Percentiles rank a stretch among this genome's conserved stretches.
Conservation (phyloP, 2,888 invertebrate species). For the Lysandra coridon region DNA sequence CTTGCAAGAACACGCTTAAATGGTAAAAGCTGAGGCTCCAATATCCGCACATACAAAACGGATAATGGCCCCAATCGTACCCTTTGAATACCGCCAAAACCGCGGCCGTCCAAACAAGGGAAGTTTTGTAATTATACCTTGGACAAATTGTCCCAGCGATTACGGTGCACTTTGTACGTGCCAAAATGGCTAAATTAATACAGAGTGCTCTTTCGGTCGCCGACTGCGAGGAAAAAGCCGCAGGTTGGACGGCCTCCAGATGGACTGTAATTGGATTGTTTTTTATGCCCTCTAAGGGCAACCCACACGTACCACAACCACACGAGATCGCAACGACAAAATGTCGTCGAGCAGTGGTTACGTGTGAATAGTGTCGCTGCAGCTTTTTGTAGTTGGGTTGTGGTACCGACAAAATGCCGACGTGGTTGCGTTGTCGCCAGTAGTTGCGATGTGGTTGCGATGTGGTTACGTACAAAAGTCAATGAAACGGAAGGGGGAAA, state of each 20-base stretch:
- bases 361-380: too few species aligned
- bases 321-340: too few species aligned
- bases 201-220: conserved; percentile 57
- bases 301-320: too few species aligned
- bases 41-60: neutral
- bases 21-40: too few species aligned
- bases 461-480: too few species aligned
- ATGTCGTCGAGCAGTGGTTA: too few species aligned
- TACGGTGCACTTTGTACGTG: conserved; percentile 65
- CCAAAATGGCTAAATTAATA: conserved; percentile 77
- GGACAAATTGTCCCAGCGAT: conserved; percentile 57
- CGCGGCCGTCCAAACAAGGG: neutral
- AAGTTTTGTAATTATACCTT: conserved; percentile 14
- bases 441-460: too few species aligned
- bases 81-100: neutral
- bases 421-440: too few species aligned
- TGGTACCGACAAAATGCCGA: too few species aligned
- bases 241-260: conserved; percentile 44
- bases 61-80: neutral
- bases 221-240: conserved; percentile 63
- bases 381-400: too few species aligned
- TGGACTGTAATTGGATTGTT: conserved; percentile 33
- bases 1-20: too few species aligned
- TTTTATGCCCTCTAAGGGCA: neutral
- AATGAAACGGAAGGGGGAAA: too few species aligned